Conservation (phyloP, 2,797 vertebrate species). For the Liparis tanakae region DNA sequence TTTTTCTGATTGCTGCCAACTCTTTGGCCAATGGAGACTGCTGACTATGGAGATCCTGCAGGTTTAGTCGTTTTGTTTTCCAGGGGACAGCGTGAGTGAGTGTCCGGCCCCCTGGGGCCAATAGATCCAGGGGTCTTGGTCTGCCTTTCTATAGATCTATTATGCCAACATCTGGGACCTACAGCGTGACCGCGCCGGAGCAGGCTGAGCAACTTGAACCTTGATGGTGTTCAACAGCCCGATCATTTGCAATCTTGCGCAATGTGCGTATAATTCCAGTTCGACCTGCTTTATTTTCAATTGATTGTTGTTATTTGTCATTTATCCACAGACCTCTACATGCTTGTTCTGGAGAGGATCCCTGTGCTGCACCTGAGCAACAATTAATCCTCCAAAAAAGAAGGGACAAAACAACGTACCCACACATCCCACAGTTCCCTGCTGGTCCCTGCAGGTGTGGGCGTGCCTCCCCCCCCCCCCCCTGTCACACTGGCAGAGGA, state of each 20-base stretch:
- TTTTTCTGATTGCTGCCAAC: slow-evolving; percentile 46
- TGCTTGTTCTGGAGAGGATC: slow-evolving; percentile 29
- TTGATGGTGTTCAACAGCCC: not conserved
- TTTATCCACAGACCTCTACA: slow-evolving; percentile 48
- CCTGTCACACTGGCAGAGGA: slow-evolving; percentile 75
- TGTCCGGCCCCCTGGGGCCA: slow-evolving; percentile 36
- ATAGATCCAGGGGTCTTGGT: slow-evolving; percentile 29
- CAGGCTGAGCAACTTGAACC: not conserved
- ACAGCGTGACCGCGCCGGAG: not conserved
- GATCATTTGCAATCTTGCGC: not conserved
- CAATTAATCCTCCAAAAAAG: slow-evolving; percentile 24
- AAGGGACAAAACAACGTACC: not conserved
- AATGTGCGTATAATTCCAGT: not conserved
- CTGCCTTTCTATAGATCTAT: slow-evolving; percentile 38
- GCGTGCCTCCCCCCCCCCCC: slow-evolving; percentile 36
- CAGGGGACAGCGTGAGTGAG: slow-evolving; percentile 51
- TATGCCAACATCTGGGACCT: slow-evolving; percentile 29
- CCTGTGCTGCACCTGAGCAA: slow-evolving; percentile 15
- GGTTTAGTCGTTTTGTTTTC: slow-evolving; percentile 59
- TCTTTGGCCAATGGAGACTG: slow-evolving; percentile 56
- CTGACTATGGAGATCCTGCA: slow-evolving; percentile 63
- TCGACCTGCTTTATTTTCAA: not conserved
- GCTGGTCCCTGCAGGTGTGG: slow-evolving; percentile 39
- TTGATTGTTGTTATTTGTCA: slow-evolving; percentile 1
- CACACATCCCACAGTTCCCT: slow-evolving; percentile 10